Evolutionary conservation across 2,797 vertebrate genomes (phyloP), one percentile per base, ranked within the genome.

Genomic region (Nasua narica): DNA sequence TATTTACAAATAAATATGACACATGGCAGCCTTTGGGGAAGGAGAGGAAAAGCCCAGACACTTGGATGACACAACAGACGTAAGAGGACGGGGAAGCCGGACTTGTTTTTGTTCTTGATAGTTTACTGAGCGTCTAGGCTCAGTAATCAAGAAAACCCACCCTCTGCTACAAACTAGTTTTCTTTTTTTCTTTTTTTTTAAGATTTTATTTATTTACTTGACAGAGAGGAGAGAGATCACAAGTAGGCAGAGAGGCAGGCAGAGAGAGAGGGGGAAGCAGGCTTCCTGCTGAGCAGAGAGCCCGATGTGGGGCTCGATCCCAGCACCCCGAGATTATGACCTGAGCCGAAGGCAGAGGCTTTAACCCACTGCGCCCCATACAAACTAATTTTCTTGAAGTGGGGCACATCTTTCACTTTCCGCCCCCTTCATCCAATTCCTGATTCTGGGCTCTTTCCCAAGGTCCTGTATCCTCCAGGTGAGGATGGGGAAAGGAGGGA

Each of bases 61-160:
- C 10, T 81, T 91, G 56, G 23, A 62, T 67, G 69, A 69, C 46
- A 40, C 54, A 18, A 3, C 78, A 92, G 79, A 69, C 25, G 0
- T 37, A 95, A 89, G 72, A 94, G 52, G 50, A 93, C 60, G 19
- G 1, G 58, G 72, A 95, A 97, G 40, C 7, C 79, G 58, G n/a
- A 83, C 32, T 81, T 32, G 15, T 50, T 90, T 85, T 76, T 86
- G 35, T 92, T 70, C 81, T 43, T 56, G 3, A 70, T 12, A 40
- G 67, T 81, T 56, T 92, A 72, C 74, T 70, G 58, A 90, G 21
- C 2, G 1, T 65, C 84, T n/a, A 82, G 70, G 32, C 52, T 92
- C 62, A 85, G 35, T 35, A 52, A 95, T 56, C 35, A 86, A 86
- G 46, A 79, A 89, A 91, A 72, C 7, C 46, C 86, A n/a, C 43